Conservation (phyloP, 2,113 vertebrate genomes). For the Hystrix brachyura region DNA sequence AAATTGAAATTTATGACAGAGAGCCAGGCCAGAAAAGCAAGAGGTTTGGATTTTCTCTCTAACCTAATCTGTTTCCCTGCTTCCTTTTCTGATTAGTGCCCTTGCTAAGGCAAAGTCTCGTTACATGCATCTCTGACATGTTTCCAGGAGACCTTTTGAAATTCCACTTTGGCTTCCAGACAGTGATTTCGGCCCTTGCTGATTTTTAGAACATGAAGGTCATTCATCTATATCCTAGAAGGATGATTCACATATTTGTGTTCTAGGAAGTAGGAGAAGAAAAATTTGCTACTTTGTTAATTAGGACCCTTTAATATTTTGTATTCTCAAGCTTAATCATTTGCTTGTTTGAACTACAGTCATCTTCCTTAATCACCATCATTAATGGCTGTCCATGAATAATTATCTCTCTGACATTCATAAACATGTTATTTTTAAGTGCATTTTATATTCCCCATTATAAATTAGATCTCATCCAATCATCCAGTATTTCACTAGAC, state of each 20-base stretch:
- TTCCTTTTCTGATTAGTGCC: conserved; percentile 47
- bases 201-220: conserved; percentile 52
- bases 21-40: conserved; percentile 57
- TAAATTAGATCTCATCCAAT: conserved; percentile 44
- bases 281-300: conserved; percentile 75
- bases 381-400: conserved; percentile 75
- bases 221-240: conserved; percentile 48
- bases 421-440: conserved; percentile 72
- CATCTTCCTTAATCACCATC: conserved; percentile 77
- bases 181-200: conserved; percentile 42
- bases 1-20: conserved; percentile 31
- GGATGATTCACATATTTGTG: conserved; percentile 72
- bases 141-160: conserved; percentile 31
- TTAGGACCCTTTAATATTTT: conserved; percentile 77
- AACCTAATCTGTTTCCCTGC: neutral
- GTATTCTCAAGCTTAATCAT: conserved; percentile 79
- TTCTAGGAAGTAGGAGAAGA: conserved; percentile 71
- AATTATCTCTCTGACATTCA: conserved; percentile 72
- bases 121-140: neutral
- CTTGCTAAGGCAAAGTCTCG: neutral
- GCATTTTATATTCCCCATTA: conserved; percentile 66
- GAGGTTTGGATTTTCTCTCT: conserved; percentile 52
- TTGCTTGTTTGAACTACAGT: conserved; percentile 82
- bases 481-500: conserved; percentile 38
- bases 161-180: conserved; percentile 29